phyloP scores from a whole-genome alignment of 2,113 vertebrate species.

The Hucho hucho region DNA sequence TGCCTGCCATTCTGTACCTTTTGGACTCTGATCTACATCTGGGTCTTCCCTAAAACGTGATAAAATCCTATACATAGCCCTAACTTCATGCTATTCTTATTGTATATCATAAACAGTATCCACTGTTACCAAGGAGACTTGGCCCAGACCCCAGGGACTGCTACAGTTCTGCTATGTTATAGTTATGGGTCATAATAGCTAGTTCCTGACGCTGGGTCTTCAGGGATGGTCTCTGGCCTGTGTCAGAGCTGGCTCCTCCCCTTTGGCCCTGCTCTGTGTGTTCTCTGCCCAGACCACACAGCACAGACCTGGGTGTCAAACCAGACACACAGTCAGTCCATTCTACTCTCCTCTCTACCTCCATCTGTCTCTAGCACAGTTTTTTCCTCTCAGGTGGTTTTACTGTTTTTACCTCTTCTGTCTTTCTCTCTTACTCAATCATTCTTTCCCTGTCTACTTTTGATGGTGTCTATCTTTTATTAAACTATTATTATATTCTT shows the following conservation, averaged over 20 bases:
- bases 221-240: constrained; percentile 35
- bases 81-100: too few species aligned
- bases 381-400: too few species aligned
- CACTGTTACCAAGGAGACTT: neutral
- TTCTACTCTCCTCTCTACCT: neutral
- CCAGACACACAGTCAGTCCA: neutral
- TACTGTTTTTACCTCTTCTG: too few species aligned
- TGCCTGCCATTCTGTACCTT: too few species aligned
- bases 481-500: too few species aligned
- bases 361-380: constrained; percentile 35
- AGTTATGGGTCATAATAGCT: constrained; percentile 20
- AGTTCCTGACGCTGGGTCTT: constrained; percentile 3
- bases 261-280: constrained; percentile 20
- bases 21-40: too few species aligned
- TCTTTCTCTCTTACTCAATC: too few species aligned
- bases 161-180: neutral
- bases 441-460: too few species aligned
- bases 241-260: constrained; percentile 3
- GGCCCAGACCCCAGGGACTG: neutral
- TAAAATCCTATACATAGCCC: too few species aligned
- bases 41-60: too few species aligned
- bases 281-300: constrained; percentile 25
- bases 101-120: neutral
- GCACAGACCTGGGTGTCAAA: neutral
- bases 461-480: too few species aligned